Conservation (phyloP, 2,888 invertebrate genomes). For the Xestia rhomboidea region DNA sequence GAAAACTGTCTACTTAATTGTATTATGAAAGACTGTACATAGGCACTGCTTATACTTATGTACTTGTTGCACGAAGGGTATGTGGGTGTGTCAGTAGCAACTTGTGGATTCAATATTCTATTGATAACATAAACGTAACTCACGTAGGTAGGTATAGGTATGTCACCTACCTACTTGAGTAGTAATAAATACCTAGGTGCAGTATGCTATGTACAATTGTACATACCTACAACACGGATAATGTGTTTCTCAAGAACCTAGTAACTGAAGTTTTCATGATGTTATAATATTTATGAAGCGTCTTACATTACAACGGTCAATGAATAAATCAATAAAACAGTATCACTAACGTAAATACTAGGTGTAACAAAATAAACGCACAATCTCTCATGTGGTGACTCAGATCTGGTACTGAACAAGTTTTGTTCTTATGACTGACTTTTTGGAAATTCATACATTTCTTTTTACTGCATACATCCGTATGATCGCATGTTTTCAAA, state of each 20-base stretch:
- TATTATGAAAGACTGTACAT: not conserved
- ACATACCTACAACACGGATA: constrained; percentile 8
- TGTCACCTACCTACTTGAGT: not conserved
- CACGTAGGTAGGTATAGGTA: too few species aligned
- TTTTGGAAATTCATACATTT: too few species aligned
- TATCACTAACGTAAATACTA: too few species aligned
- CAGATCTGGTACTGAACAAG: too few species aligned
- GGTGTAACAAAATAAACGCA: too few species aligned
- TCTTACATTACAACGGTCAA: not conserved
- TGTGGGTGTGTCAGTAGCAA: constrained; percentile 34
- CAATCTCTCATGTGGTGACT: too few species aligned
- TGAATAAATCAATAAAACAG: not conserved
- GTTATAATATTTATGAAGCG: not conserved
- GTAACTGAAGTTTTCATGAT: not conserved
- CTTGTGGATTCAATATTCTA: constrained; percentile 10
- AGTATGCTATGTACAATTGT: constrained; percentile 6
- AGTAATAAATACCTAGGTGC: constrained; percentile 2
- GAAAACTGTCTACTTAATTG: not conserved
- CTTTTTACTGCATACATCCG: too few species aligned
- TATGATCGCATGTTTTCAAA: too few species aligned
- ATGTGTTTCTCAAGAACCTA: not conserved
- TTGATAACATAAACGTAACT: constrained; percentile 28
- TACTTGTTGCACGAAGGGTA: constrained; percentile 11
- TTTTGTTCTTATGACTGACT: too few species aligned
- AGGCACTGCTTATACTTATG: not conserved